These are phyloP conservation scores for Triplophysa dalaica DNA, from an alignment of 2,113 vertebrate species.

Conservation along the genomic window DNA sequence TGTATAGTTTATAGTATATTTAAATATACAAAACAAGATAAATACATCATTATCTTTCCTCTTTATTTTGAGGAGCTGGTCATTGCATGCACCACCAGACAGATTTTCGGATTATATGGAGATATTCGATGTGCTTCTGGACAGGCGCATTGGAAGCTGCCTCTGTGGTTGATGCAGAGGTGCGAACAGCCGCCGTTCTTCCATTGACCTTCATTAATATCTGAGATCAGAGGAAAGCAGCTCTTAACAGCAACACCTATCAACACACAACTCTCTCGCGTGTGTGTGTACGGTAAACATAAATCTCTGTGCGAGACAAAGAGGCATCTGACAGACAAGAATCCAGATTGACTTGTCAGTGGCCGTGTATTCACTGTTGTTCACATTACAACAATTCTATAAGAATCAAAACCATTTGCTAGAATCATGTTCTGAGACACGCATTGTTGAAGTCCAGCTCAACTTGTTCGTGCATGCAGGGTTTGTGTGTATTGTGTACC, in stretches of 20 bases:
- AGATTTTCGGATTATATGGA: conserved; percentile 64
- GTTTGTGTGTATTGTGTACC: background rate
- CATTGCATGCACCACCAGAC: conserved; percentile 37
- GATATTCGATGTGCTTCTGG: conserved; percentile 60
- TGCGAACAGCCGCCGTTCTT: conserved; percentile 70
- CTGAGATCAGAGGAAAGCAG: conserved; percentile 43
- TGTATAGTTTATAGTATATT: background rate
- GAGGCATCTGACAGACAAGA: no score
- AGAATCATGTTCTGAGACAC: no score
- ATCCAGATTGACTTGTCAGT: no score
- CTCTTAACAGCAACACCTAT: background rate
- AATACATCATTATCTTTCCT: background rate
- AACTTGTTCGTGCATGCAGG: background rate
- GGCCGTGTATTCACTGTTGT: no score
- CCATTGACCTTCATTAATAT: conserved; percentile 65
- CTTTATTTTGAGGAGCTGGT: background rate
- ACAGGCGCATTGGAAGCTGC: conserved; percentile 65
- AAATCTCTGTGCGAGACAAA: background rate
- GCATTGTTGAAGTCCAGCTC: background rate
- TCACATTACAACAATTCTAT: no score
- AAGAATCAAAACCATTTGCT: no score
- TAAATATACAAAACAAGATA: background rate
- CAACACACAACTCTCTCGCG: background rate
- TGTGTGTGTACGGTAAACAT: background rate
- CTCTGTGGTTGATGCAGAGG: conserved; percentile 65